Conservation (phyloP, 2,113 vertebrate species). For the Pantherophis guttatus region DNA sequence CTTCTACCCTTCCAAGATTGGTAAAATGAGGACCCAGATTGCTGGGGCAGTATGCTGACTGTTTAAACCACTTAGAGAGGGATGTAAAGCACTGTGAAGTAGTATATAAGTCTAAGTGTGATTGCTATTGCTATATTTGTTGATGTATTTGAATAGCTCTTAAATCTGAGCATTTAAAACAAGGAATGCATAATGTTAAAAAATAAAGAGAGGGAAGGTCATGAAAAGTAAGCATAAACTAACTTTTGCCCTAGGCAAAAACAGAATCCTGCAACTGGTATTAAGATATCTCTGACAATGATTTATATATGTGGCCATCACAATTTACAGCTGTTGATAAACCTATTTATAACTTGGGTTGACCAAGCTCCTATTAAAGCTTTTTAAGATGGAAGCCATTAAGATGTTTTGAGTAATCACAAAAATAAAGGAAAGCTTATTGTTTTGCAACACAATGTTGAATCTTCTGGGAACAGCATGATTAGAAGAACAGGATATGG, state of each 20-base stretch:
- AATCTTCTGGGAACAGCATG: background rate
- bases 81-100: background rate
- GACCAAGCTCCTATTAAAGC: background rate
- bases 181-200: background rate
- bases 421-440: background rate
- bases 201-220: background rate
- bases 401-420: background rate
- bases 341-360: background rate
- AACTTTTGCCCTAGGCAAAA: background rate
- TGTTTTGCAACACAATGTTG: background rate
- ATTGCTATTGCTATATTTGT: background rate
- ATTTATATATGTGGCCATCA: background rate
- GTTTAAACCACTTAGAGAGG: background rate
- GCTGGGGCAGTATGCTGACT: background rate
- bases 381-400: background rate
- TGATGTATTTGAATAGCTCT: background rate
- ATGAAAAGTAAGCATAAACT: background rate
- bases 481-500: background rate
- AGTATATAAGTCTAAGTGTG: background rate
- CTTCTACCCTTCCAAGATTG: background rate
- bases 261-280: background rate
- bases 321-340: background rate
- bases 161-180: background rate
- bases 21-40: background rate
- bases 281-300: background rate